phyloP scores from a whole-genome alignment of 2,797 vertebrate species.

The Diceros bicornis region DNA sequence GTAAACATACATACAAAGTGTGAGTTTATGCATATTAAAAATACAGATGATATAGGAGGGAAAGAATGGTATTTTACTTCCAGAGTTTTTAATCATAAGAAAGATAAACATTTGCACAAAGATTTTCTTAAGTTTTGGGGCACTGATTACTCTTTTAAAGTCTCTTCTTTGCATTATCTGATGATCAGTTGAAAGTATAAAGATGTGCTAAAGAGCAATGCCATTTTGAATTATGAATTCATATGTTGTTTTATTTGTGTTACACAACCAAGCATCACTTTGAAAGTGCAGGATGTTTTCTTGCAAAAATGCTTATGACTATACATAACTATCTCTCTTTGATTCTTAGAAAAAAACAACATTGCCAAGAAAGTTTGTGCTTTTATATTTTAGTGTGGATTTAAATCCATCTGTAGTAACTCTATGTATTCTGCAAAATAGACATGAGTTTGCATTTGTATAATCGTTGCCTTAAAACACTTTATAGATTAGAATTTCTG shows the following conservation, averaged over 20 bases:
- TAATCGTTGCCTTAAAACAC: constrained; percentile 2
- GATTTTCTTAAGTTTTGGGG: background rate
- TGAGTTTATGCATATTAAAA: background rate
- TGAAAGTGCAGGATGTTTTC: background rate
- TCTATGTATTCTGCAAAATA: background rate
- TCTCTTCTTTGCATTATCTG: background rate
- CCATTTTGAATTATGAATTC: background rate
- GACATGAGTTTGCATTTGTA: background rate
- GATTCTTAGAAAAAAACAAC: background rate
- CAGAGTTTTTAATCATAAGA: background rate
- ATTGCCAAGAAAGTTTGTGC: background rate
- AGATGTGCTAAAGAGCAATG: background rate
- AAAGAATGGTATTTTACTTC: background rate
- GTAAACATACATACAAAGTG: background rate
- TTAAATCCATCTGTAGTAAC: background rate
- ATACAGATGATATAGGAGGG: background rate
- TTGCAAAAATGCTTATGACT: background rate
- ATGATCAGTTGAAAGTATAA: background rate
- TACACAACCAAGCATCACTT: background rate
- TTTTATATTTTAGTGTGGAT: constrained; percentile 18
- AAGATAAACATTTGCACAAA: background rate
- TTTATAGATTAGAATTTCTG: background rate
- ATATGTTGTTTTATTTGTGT: background rate
- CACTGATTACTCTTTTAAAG: background rate
- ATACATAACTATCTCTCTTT: background rate